Percentiles rank a stretch among this genome's conserved stretches.
These are phyloP conservation scores for Cyanoliseus patagonus DNA, from an alignment of 2,113 vertebrate genomes.

Conservation along the genomic window DNA sequence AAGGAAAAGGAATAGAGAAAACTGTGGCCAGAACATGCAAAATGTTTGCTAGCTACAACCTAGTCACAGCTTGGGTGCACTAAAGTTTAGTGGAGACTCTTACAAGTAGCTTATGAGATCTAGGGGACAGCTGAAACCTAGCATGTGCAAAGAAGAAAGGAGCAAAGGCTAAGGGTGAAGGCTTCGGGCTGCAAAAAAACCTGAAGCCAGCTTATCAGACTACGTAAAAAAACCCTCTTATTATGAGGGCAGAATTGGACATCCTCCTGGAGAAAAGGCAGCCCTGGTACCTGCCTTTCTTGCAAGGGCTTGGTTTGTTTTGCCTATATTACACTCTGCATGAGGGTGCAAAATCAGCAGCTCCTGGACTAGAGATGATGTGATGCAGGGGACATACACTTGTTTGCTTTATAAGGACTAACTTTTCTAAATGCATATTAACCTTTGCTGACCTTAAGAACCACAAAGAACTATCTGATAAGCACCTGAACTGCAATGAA, in stretches of 20 bases:
- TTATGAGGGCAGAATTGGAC: background rate
- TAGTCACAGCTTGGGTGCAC: background rate
- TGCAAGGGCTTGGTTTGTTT: background rate
- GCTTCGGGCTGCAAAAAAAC: background rate
- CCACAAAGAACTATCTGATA: background rate
- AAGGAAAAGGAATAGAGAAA: background rate
- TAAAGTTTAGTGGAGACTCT: background rate
- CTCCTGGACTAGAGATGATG: background rate
- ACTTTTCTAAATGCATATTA: background rate
- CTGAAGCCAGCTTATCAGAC: background rate
- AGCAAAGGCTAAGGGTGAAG: background rate
- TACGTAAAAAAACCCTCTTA: background rate
- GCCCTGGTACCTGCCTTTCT: background rate
- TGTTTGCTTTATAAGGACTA: background rate
- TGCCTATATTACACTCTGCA: background rate
- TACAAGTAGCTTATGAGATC: background rate
- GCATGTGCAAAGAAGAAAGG: background rate
- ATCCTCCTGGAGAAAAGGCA: background rate
- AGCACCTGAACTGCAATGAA: background rate
- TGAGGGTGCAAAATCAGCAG: background rate
- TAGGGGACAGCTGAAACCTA: background rate
- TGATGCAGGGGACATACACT: background rate
- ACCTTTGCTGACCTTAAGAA: background rate
- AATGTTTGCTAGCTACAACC: background rate
- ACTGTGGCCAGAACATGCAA: background rate